Conservation (phyloP, 2,113 vertebrate species). For the Isichthys henryi region DNA sequence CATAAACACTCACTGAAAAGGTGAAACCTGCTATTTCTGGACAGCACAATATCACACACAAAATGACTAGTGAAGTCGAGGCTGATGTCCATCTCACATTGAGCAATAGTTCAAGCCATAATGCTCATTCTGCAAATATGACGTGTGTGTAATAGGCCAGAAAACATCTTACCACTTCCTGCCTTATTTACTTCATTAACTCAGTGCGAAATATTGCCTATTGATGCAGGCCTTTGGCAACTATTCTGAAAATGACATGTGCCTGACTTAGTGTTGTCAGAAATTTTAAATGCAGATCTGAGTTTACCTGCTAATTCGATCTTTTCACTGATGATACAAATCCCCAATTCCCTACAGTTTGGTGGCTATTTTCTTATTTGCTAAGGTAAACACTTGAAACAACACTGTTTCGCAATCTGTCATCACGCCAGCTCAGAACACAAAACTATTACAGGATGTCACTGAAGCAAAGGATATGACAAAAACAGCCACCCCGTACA, state of each 20-base stretch:
- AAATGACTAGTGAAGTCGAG: neutral
- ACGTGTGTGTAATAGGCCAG: neutral
- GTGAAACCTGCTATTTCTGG: neutral
- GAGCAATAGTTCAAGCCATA: neutral
- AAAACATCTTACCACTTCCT: neutral
- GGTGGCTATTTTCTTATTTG: neutral
- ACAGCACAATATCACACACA: neutral
- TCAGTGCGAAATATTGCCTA: neutral
- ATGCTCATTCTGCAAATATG: neutral
- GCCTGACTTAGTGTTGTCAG: slow-evolving; percentile 3
- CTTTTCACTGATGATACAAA: neutral
- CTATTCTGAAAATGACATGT: neutral
- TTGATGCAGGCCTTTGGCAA: neutral
- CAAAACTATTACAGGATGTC: slow-evolving; percentile 17
- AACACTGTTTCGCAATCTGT: neutral
- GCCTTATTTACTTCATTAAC: neutral
- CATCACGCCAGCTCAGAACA: slow-evolving; percentile 15
- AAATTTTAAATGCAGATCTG: neutral
- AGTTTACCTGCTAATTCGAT: neutral
- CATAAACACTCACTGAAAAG: neutral
- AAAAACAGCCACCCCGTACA: neutral
- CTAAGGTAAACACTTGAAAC: neutral
- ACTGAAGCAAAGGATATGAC: neutral
- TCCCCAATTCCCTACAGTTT: neutral
- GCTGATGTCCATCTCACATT: neutral